phyloP scores from a whole-genome alignment of 2,888 invertebrate species.

The Cacoxenus indagator region DNA sequence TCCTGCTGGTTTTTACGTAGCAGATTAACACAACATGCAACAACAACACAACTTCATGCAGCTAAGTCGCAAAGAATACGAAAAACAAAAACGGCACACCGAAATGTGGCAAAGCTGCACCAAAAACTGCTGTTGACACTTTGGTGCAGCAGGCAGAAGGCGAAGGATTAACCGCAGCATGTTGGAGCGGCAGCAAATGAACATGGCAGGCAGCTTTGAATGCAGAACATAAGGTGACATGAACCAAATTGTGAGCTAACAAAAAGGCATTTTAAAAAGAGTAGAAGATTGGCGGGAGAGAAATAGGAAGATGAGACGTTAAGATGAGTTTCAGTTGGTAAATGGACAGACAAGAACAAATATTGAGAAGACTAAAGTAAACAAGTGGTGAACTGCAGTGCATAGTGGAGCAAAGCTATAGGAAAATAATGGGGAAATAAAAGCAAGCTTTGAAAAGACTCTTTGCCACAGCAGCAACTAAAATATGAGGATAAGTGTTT shows the following conservation, averaged over 20 bases:
- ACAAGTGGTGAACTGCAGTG: too few relatives aligned
- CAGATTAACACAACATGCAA: neutral
- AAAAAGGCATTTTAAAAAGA: neutral
- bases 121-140: slow-evolving; percentile 11
- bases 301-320: too few relatives aligned
- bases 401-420: too few relatives aligned
- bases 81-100: neutral
- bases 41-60: neutral
- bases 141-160: slow-evolving; percentile 25
- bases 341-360: too few relatives aligned
- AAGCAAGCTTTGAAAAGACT: too few relatives aligned
- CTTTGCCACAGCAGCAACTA: too few relatives aligned
- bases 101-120: neutral
- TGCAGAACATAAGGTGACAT: neutral
- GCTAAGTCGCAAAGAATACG: neutral
- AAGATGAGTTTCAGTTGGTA: too few relatives aligned
- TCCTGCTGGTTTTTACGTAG: neutral
- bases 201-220: neutral
- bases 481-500: too few relatives aligned
- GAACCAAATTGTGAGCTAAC: neutral
- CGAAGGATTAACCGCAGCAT: slow-evolving; percentile 24
- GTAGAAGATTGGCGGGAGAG: neutral
- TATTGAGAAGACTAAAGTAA: too few relatives aligned
- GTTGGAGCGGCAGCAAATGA: slow-evolving; percentile 13
- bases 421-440: too few relatives aligned